phyloP scores from a whole-genome alignment of 2,797 vertebrate species.

The Apodemus agrarius region DNA sequence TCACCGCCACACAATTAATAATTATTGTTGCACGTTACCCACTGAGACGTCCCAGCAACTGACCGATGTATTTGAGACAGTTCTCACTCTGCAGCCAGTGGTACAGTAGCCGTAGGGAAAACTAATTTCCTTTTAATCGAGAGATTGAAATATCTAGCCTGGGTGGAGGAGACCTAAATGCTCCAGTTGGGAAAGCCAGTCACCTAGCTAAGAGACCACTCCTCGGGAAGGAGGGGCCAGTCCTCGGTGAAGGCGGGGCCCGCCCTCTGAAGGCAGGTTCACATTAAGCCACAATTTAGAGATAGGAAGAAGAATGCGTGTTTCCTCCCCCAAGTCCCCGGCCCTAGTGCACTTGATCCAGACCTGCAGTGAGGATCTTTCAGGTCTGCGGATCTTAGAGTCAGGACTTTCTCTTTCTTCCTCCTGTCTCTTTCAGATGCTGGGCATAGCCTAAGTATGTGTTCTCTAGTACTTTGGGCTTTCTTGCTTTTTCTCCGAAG shows the following conservation, averaged over 20 bases:
- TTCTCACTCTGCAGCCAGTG: neutral
- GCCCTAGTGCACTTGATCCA: neutral
- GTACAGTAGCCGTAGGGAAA: neutral
- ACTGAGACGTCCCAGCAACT: neutral
- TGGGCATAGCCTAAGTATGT: neutral
- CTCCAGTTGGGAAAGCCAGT: neutral
- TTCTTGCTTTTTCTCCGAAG: neutral
- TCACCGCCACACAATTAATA: neutral
- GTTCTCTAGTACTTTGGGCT: neutral
- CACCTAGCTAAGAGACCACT: neutral
- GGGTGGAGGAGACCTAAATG: neutral
- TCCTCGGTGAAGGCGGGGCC: neutral
- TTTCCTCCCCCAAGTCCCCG: neutral
- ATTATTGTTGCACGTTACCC: neutral
- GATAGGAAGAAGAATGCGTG: neutral
- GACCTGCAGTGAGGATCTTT: neutral
- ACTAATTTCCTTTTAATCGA: neutral
- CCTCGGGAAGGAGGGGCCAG: neutral
- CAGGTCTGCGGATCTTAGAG: neutral
- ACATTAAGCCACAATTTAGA: neutral
- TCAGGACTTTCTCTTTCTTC: neutral
- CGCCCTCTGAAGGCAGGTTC: neutral
- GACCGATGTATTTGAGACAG: neutral
- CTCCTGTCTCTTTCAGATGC: neutral
- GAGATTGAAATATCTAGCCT: neutral